Evolutionary conservation across 2,888 invertebrate genomes (phyloP), one percentile per base, ranked within the genome.

Genomic region (Steinernema hermaphroditum): DNA sequence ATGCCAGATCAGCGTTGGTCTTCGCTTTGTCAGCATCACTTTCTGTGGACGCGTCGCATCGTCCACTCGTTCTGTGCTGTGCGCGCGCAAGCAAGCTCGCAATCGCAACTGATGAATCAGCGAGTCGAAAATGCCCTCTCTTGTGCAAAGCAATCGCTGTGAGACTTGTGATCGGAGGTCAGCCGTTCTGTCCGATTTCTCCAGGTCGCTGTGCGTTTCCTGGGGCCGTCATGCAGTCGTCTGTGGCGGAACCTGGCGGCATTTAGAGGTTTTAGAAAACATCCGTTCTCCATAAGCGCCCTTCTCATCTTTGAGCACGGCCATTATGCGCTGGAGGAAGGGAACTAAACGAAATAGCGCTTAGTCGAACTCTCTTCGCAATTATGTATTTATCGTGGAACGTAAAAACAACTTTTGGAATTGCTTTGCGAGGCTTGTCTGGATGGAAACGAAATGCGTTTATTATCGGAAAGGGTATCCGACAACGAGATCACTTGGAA

Each of bases 341-440:
- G 37, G 4, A 12, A 37, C 6, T 4, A 37, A 12, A 37, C 6
- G 37, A 37, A 37, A 12, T 12, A 4, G 37, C 37, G 37, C 37
- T 37, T 37, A 37, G 37, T 4, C 37, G 37, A 29, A 62, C 27
- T 32, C 29, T 62, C 29, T 29, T 32, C 62, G 62, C 62, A 62
- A 62, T 62, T 62, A 62, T n/a, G 62, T 62, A 62, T 62, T 62
- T 62, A 62, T 62, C 62, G 6, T 12, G n/a, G 34, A 62, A n/a
- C 62, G 62, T 29, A 16, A 62, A 62, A 62, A 62, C 62, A 62
- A 32, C 62, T 32, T 27, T 62, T 22, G 16, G 32, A 29, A 62
- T 22, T 50, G 24, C 50, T 37, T 37, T 12, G 12, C 37, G 12
- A 12, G 37, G 37, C 6, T 4, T 37, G 37, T 37, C 37, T 37